Base-by-base conservation (phyloP, 2,113 vertebrate genomes). In the Lagenorhynchus albirostris region DNA sequence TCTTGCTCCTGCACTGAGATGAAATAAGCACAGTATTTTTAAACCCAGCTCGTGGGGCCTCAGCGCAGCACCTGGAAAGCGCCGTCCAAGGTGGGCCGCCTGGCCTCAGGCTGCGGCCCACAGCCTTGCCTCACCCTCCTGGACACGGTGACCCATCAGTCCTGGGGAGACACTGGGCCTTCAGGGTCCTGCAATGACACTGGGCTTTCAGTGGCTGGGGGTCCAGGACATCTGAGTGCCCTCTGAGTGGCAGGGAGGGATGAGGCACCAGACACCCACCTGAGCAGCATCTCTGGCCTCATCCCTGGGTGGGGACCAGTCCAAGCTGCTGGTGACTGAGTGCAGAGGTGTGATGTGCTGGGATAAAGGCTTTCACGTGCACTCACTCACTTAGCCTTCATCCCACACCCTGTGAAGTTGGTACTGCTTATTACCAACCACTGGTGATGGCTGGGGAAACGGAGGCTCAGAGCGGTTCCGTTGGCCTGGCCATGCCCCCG, bases 1-100 rank as follows among this genome's bases (percentile, higher is more conserved):
- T 74, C 93, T 77, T 20, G 4, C 80, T 71, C 58, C 17, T 12
- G 70, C n/a, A 3, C 62, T 1, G 95, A 88, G 76, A 71, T 94
- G 87, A 74, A 95, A 36, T 8, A 25, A 79, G 70, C 0, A 2
- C 3, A 38, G 65, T 82, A 50, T 96, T 95, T 96, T 63, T 76
- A 93, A 92, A 76, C 15, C 63, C 83, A 5, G 63, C n/a, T 47
- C 0, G 47, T 10, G 88, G 23, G 7, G 44, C 36, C 85, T 41
- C 41, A 1, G 63, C 4, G 70, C 71, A 6, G 94, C 5, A 55
- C 81, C 92, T 47, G 50, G 92, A 65, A 18, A 63, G 76, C 1
- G 6, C 0, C 0, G 0, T 79, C 8, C 2, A 0, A 31, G 13
- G 38, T 8, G 25, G 44, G 58, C 29, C 10, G 1, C 6, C 36